Evolutionary conservation across 2,113 vertebrate species (phyloP).

Genomic region (Nothoprocta perdicaria): DNA sequence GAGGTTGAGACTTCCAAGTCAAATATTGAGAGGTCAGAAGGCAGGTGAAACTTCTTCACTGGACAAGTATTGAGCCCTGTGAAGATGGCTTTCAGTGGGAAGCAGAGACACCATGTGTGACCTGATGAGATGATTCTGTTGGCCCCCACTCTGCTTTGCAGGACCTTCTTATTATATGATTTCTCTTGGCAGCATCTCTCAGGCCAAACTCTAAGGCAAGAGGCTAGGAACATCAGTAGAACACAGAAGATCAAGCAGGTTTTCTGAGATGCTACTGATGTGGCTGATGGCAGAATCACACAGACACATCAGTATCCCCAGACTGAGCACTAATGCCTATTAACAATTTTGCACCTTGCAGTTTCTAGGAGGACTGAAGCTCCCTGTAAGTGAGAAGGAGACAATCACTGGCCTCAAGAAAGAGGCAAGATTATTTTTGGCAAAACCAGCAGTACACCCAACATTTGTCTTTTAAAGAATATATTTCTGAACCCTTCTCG

Average conservation of each 20-base stretch:
- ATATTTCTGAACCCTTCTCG: background rate
- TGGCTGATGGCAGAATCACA: background rate
- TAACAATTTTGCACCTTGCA: background rate
- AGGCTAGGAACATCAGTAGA: background rate
- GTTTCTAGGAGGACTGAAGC: background rate
- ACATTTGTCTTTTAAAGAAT: background rate
- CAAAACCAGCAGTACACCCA: background rate
- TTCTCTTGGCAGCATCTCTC: background rate
- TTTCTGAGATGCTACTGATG: background rate
- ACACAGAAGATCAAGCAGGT: background rate
- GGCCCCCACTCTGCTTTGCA: fast-evolving
- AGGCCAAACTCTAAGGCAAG: background rate
- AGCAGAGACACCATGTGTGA: background rate
- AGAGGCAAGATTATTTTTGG: background rate
- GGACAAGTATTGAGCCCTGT: background rate
- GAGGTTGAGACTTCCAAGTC: background rate
- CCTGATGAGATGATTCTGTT: background rate
- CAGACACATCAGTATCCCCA: background rate
- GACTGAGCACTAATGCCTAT: background rate
- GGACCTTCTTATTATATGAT: background rate
- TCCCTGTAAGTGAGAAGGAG: background rate
- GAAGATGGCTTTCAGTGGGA: background rate
- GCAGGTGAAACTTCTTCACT: background rate
- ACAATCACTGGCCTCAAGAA: background rate
- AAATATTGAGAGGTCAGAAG: background rate